A percentile compares a stretch with the other conserved stretches of the same genome.
phyloP scores from a whole-genome alignment of 2,888 invertebrate species.

The Campoplex nolae region DNA sequence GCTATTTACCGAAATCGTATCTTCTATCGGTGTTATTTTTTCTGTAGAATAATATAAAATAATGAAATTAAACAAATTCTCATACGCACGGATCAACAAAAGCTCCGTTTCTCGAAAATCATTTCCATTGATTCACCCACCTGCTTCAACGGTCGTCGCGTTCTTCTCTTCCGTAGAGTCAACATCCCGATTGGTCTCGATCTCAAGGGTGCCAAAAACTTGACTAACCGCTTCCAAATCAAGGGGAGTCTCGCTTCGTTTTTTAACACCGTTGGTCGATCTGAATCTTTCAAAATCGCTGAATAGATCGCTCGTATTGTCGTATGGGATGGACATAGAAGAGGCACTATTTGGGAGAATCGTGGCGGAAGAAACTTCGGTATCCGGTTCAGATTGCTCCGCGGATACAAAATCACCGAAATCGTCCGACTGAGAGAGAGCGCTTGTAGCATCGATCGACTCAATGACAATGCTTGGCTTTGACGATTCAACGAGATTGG shows the following conservation, averaged over 20 bases:
- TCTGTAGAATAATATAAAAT: constrained; percentile 71
- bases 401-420: constrained; percentile 85
- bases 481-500: constrained; percentile 51
- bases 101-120: not conserved
- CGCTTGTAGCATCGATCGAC: constrained; percentile 63
- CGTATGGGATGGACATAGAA: constrained; percentile 25
- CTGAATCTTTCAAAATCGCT: constrained; percentile 77
- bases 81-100: no score
- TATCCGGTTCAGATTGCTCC: constrained; percentile 72
- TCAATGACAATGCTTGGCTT: constrained; percentile 54
- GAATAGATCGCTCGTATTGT: constrained; percentile 75
- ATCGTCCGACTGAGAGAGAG: constrained; percentile 80
- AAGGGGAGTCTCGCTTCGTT: constrained; percentile 42
- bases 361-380: no score
- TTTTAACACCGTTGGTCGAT: constrained; percentile 70
- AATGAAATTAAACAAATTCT: not conserved
- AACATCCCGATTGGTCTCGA: constrained; percentile 73
- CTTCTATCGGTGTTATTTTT: constrained; percentile 80
- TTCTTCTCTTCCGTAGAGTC: constrained; percentile 74
- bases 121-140: constrained; percentile 65
- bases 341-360: constrained; percentile 46
- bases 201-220: constrained; percentile 79
- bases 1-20: constrained; percentile 82
- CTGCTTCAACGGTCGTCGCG: constrained; percentile 74
- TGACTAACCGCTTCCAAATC: constrained; percentile 75